phyloP scores from a whole-genome alignment of 2,888 invertebrate genomes.

The Anorthoa munda region DNA sequence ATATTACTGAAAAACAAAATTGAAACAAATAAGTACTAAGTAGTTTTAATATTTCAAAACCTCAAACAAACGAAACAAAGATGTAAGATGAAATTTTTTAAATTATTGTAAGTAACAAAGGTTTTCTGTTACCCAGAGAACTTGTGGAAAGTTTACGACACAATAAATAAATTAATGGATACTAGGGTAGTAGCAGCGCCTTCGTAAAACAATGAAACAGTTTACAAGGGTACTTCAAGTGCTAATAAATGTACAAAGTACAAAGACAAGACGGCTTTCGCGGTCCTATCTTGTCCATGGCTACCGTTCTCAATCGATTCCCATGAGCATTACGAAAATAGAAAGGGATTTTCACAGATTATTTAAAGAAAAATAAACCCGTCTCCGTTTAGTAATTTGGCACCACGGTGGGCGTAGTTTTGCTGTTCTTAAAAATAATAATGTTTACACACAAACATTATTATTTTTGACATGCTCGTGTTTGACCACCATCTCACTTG shows the following conservation, averaged over 20 bases:
- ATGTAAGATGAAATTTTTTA: slow-evolving; percentile 16
- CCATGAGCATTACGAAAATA: neutral
- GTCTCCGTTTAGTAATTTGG: no score
- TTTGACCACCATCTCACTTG: no score
- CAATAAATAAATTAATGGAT: slow-evolving; percentile 25
- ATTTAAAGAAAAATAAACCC: neutral
- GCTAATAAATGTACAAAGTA: slow-evolving; percentile 29
- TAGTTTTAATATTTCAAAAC: neutral
- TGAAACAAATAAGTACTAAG: slow-evolving; percentile 1
- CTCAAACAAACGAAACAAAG: slow-evolving; percentile 13
- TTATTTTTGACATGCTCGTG: no score
- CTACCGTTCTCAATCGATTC: slow-evolving; percentile 18
- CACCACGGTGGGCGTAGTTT: no score
- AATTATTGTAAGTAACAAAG: slow-evolving; percentile 19
- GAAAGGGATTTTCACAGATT: neutral
- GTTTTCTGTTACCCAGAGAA: slow-evolving; percentile 18
- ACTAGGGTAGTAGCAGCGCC: neutral
- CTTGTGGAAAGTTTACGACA: slow-evolving; percentile 37
- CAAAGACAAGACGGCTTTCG: neutral
- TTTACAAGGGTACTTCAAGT: slow-evolving; percentile 24
- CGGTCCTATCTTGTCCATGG: neutral
- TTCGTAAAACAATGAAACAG: slow-evolving; percentile 32
- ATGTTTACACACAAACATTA: no score
- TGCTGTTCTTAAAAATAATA: no score
- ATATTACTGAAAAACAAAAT: neutral